Evolutionary conservation across 35 echinoderm and acorn worm genomes (phyloP).

Genomic region (Acanthaster planci): DNA sequence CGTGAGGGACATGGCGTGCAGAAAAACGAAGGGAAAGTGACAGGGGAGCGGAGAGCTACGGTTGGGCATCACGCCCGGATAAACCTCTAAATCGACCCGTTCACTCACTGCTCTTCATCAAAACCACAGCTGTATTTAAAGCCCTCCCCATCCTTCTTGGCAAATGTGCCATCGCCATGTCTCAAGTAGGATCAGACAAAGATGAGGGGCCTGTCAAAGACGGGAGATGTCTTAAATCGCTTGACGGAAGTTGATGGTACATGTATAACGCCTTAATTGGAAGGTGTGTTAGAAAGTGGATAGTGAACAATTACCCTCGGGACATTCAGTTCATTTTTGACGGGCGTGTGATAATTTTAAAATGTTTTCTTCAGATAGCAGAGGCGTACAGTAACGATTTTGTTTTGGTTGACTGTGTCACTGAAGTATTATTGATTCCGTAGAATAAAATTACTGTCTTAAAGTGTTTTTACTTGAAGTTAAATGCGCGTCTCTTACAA

Average conservation of each 20-base stretch:
- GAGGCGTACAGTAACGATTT: too few species aligned
- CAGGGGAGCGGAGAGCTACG: neutral
- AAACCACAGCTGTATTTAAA: neutral
- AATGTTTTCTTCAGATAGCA: too few species aligned
- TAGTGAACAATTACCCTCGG: too few species aligned
- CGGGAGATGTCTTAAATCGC: neutral
- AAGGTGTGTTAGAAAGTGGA: too few species aligned
- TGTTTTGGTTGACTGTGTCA: too few species aligned
- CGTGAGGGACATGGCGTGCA: neutral
- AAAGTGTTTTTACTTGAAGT: too few species aligned
- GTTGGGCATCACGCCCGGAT: neutral
- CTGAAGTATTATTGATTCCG: too few species aligned
- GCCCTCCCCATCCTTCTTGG: neutral
- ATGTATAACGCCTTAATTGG: conserved; percentile 1
- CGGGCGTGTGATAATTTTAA: too few species aligned
- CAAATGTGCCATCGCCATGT: neutral
- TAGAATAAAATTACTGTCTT: too few species aligned
- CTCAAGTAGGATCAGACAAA: neutral
- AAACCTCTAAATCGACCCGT: neutral
- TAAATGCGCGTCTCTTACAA: too few species aligned
- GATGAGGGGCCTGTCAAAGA: conserved; percentile 3
- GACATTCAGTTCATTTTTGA: too few species aligned
- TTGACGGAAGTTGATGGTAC: neutral
- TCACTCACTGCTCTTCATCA: neutral
- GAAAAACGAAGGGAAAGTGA: neutral